These are phyloP conservation scores for Nothobranchius furzeri DNA, from an alignment of 2,113 vertebrate species.

Conservation along the genomic window DNA sequence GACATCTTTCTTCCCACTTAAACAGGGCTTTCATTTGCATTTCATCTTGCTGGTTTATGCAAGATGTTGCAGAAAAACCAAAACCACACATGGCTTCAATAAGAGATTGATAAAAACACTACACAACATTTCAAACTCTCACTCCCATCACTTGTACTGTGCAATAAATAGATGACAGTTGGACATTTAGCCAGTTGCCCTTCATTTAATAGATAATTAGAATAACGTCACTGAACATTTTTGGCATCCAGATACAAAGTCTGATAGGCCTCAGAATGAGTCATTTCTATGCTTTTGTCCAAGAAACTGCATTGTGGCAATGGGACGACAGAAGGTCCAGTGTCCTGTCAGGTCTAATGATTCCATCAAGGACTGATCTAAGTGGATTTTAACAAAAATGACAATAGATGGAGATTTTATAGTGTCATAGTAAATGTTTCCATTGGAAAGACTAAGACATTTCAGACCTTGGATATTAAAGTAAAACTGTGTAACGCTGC, in stretches of 20 bases:
- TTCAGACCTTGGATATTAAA: conserved; percentile 14
- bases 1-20: conserved; percentile 16
- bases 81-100: conserved; percentile 49
- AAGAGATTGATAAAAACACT: conserved; percentile 38
- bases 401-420: conserved; percentile 18
- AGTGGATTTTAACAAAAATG: conserved; percentile 15
- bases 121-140: conserved; percentile 16
- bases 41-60: conserved; percentile 7
- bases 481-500: conserved; percentile 7
- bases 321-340: conserved; percentile 27
- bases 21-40: conserved; percentile 26
- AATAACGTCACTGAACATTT: conserved; percentile 15
- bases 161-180: conserved; percentile 39
- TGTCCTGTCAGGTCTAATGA: conserved; percentile 30
- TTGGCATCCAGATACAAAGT: conserved; percentile 13
- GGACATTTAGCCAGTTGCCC: conserved; percentile 22
- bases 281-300: conserved; percentile 19
- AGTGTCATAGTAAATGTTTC: conserved; percentile 26
- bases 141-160: conserved; percentile 26
- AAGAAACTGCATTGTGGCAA: conserved; percentile 15
- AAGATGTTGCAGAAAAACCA: conserved; percentile 24
- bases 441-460: conserved; percentile 10
- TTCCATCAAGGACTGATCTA: not conserved
- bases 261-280: conserved; percentile 29
- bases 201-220: conserved; percentile 43